Percentiles rank a stretch among this genome's conserved stretches.
Conservation (phyloP, 2,797 vertebrate genomes). For the Netta rufina region DNA sequence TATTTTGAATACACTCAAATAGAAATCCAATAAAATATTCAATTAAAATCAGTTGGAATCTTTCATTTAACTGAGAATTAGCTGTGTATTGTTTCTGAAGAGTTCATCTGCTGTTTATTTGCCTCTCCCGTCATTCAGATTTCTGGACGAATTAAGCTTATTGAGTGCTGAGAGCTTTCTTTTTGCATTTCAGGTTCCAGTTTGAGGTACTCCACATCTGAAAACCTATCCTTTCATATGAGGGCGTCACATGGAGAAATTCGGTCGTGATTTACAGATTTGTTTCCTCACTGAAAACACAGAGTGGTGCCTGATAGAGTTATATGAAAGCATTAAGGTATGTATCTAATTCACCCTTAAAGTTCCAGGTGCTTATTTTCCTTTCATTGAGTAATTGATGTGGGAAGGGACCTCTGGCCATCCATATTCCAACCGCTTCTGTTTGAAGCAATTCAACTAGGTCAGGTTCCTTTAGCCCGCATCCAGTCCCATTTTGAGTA, state of each 20-base stretch:
- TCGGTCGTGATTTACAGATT: neutral
- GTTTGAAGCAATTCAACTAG: neutral
- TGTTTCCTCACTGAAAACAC: neutral
- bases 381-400: neutral
- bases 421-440: neutral
- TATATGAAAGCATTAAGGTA: neutral
- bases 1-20: neutral
- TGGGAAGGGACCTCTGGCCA: neutral
- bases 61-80: neutral
- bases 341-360: neutral
- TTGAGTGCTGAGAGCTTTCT: neutral
- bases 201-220: neutral
- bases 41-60: neutral
- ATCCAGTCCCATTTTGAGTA: neutral
- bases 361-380: neutral
- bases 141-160: neutral
- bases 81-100: neutral
- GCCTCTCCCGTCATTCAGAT: neutral
- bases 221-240: neutral
- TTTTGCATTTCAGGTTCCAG: neutral
- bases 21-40: neutral
- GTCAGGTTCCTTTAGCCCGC: neutral
- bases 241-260: neutral
- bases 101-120: neutral
- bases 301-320: neutral